Evolutionary conservation across 2,888 invertebrate species (phyloP).

Genomic region (Chydorus sphaericus): DNA sequence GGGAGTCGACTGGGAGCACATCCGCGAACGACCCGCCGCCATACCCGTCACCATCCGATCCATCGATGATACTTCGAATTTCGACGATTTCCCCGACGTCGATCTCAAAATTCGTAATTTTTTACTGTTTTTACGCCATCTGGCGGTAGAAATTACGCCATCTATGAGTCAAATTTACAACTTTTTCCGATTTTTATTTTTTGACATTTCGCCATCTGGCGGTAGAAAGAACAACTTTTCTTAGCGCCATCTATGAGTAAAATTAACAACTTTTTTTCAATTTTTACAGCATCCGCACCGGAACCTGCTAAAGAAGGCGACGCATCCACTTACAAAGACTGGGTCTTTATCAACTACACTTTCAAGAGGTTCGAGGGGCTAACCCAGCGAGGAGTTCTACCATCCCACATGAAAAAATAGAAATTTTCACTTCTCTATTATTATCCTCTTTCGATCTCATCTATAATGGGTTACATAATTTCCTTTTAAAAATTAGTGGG

Average conservation of each 20-base stretch:
- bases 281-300: constrained; percentile 37
- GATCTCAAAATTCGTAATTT: constrained; percentile 94
- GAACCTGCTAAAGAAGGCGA: constrained; percentile 83
- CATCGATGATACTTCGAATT: constrained; percentile 99
- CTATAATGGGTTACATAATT: neutral
- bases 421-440: neutral
- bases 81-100: constrained; percentile 99
- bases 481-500: too few relatives aligned
- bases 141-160: too few relatives aligned
- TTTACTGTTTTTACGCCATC: neutral
- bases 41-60: constrained; percentile 95
- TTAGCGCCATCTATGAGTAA: neutral
- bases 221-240: neutral
- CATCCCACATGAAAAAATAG: constrained; percentile 14
- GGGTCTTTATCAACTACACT: constrained; percentile 99
- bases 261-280: neutral
- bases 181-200: neutral
- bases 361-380: constrained; percentile 98
- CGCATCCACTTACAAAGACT: constrained; percentile 77
- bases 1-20: constrained; percentile 97
- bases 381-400: constrained; percentile 56
- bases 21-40: constrained; percentile 93
- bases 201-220: too few relatives aligned
- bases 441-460: neutral
- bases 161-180: neutral